Evolutionary conservation across 2,888 invertebrate species (phyloP).

Genomic region (Eilema depressum): DNA sequence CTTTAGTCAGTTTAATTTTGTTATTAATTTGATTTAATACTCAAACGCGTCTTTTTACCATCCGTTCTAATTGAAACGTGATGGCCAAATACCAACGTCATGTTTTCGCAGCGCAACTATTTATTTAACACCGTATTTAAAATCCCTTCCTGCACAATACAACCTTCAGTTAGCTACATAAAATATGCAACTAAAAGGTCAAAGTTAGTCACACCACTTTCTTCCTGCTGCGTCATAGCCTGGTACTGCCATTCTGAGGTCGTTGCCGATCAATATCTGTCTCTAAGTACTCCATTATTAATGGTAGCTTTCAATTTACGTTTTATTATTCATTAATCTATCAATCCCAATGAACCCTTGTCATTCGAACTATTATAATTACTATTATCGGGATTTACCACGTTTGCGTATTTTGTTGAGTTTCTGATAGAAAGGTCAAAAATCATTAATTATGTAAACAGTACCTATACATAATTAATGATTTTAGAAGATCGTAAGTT

Average conservation of each 20-base stretch:
- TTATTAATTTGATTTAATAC: no score
- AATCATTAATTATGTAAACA: background rate
- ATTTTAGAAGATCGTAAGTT: no score
- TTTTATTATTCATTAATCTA: background rate
- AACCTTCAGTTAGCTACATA: constrained; percentile 6
- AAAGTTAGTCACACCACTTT: constrained; percentile 25
- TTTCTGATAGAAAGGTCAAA: background rate
- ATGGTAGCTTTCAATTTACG: background rate
- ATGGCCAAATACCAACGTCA: background rate
- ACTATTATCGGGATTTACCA: background rate
- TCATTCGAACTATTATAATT: background rate
- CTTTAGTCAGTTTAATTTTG: no score
- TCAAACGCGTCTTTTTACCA: background rate
- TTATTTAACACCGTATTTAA: background rate
- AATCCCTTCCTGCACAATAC: constrained; percentile 19
- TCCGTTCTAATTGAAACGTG: background rate
- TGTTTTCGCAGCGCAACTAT: background rate
- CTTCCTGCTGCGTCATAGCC: constrained; percentile 35
- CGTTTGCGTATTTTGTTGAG: background rate
- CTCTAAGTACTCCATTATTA: constrained; percentile 8
- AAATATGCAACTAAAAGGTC: constrained; percentile 27
- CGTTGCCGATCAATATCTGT: constrained; percentile 26
- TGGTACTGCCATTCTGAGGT: constrained; percentile 30
- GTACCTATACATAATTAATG: no score
- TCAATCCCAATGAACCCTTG: no score